These are phyloP conservation scores for Casuarius casuarius DNA, from an alignment of 2,113 vertebrate species.

Conservation along the genomic window DNA sequence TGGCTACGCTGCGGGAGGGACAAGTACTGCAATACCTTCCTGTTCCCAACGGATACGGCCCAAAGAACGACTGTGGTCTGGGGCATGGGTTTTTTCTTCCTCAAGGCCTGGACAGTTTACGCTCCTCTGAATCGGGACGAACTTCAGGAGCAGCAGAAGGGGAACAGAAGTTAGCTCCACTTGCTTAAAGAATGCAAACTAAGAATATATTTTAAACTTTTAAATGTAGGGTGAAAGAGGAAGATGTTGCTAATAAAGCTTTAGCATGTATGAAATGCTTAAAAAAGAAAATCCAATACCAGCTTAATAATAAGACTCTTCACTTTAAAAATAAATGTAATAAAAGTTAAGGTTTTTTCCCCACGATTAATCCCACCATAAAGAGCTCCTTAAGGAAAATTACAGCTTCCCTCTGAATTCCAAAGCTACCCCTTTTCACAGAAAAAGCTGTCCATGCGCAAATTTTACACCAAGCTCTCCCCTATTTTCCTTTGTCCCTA, in stretches of 20 bases:
- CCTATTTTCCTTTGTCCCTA: neutral
- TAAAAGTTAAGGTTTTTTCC: neutral
- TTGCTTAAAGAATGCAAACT: neutral
- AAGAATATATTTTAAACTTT: neutral
- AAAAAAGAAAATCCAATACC: neutral
- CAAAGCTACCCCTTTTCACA: neutral
- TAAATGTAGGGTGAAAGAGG: neutral
- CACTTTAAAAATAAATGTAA: neutral
- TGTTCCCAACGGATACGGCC: neutral
- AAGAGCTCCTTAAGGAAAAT: neutral
- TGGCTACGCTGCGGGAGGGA: too few species aligned
- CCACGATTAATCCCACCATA: neutral
- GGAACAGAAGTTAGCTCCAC: neutral
- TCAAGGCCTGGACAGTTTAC: neutral
- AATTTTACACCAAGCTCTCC: neutral
- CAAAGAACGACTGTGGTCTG: neutral
- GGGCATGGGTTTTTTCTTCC: fast-evolving
- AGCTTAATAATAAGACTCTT: neutral
- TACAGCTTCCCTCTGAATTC: neutral
- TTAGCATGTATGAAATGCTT: neutral
- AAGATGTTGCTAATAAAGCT: neutral
- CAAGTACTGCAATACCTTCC: neutral
- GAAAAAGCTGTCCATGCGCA: neutral
- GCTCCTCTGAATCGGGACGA: neutral
- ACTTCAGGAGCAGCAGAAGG: neutral